Conservation (phyloP, 1,140 invertebrate genomes). For the Dinothrombium tinctorium region DNA sequence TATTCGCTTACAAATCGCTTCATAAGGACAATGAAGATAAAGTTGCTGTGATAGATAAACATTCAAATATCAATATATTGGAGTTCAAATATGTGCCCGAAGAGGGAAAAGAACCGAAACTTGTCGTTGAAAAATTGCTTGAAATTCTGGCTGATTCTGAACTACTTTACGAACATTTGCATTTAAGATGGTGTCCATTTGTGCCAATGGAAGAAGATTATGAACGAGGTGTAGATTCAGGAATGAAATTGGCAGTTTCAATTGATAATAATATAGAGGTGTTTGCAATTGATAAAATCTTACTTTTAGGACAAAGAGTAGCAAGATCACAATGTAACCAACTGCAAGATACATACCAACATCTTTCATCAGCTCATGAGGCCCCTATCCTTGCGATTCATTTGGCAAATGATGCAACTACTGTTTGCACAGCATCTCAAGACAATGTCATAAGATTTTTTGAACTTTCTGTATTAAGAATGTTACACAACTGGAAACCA, state of each 20-base stretch:
- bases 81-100: not conserved
- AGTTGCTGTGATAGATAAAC: not conserved
- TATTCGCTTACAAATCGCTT: not conserved
- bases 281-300: not conserved
- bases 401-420: not conserved
- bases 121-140: not conserved
- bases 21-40: not conserved
- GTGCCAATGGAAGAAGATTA: constrained; percentile 2
- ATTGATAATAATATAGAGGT: constrained; percentile 1
- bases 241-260: not conserved
- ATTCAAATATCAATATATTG: not conserved
- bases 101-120: not conserved
- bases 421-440: not conserved
- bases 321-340: too few species aligned
- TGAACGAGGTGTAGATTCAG: not conserved
- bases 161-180: not conserved
- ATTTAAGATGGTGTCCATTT: constrained; percentile 1
- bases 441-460: constrained; percentile 1
- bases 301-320: not conserved
- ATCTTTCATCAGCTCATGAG: not conserved
- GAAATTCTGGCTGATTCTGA: not conserved
- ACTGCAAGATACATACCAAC: too few species aligned
- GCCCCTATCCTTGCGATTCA: not conserved
- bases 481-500: constrained; percentile 1
- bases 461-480: not conserved